Conservation (phyloP, 2,888 invertebrate genomes). For the Ornithoptera priamus region DNA sequence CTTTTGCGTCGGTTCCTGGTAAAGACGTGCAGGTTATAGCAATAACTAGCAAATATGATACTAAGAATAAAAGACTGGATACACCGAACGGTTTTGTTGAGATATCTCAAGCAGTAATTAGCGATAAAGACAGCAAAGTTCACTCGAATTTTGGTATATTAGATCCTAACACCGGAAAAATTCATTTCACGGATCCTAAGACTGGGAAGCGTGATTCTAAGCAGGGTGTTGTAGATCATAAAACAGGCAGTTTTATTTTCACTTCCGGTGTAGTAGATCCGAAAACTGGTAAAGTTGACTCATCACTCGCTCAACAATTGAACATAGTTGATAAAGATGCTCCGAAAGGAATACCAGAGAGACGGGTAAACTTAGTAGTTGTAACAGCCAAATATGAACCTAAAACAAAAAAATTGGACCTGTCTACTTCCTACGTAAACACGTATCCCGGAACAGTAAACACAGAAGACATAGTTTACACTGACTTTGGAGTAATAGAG, state of each 20-base stretch:
- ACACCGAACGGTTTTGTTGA: slow-evolving; percentile 79
- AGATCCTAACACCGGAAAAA: slow-evolving; percentile 80
- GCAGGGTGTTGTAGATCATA: slow-evolving; percentile 79
- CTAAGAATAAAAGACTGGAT: slow-evolving; percentile 80
- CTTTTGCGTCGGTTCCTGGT: slow-evolving; percentile 63
- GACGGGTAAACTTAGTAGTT: slow-evolving; percentile 73
- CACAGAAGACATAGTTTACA: slow-evolving; percentile 77
- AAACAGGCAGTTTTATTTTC: slow-evolving; percentile 78
- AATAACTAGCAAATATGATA: slow-evolving; percentile 80
- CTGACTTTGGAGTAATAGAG: slow-evolving; percentile 80
- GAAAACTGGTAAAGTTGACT: slow-evolving; percentile 82
- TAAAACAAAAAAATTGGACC: slow-evolving; percentile 73
- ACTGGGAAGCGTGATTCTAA: slow-evolving; percentile 83
- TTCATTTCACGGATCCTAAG: slow-evolving; percentile 79
- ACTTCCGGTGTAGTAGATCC: slow-evolving; percentile 82
- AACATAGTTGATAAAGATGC: slow-evolving; percentile 71
- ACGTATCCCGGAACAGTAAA: slow-evolving; percentile 63
- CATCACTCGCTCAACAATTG: slow-evolving; percentile 80
- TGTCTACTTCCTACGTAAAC: slow-evolving; percentile 73
- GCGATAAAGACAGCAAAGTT: slow-evolving; percentile 85
- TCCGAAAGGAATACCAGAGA: slow-evolving; percentile 68
- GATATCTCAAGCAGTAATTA: slow-evolving; percentile 78
- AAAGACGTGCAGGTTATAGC: slow-evolving; percentile 79
- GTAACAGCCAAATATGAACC: slow-evolving; percentile 81
- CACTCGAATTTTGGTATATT: slow-evolving; percentile 83